These are phyloP conservation scores for Hoplodrina ambigua DNA, from an alignment of 2,888 invertebrate genomes.

Conservation along the genomic window DNA sequence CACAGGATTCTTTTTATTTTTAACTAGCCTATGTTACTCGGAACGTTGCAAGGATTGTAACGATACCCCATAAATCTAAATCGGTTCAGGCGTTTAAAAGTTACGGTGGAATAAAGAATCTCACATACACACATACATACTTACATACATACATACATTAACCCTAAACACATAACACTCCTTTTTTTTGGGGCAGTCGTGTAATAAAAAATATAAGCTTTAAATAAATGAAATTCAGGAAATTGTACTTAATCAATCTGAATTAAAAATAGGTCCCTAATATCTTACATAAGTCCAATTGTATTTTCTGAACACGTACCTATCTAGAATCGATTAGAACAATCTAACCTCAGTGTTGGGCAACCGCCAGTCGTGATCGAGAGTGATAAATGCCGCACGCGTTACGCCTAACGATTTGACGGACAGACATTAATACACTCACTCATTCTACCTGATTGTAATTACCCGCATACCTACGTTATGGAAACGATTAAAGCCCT, in stretches of 20 bases:
- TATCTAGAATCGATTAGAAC: slow-evolving; percentile 45
- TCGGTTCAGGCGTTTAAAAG: no score
- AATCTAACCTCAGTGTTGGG: slow-evolving; percentile 56
- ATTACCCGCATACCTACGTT: slow-evolving; percentile 78
- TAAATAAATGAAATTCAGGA: not conserved
- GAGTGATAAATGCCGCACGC: slow-evolving; percentile 74
- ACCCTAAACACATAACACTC: no score
- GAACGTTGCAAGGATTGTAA: no score
- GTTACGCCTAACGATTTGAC: slow-evolving; percentile 72
- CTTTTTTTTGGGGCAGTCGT: no score
- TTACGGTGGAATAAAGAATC: no score
- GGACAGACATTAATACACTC: slow-evolving; percentile 74
- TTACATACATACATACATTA: no score
- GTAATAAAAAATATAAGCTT: no score
- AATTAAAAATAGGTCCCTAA: not conserved
- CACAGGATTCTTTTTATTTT: no score
- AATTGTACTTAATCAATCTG: not conserved
- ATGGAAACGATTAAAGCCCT: slow-evolving; percentile 83
- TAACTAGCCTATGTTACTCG: no score
- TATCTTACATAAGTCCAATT: not conserved
- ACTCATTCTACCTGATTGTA: slow-evolving; percentile 74
- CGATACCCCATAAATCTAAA: no score
- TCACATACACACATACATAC: no score
- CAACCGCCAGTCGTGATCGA: slow-evolving; percentile 67
- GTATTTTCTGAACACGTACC: slow-evolving; percentile 39